A percentile compares a stretch with the other conserved stretches of the same genome.
Conservation (phyloP, 2,113 vertebrate species). For the Pycnonotus jocosus region DNA sequence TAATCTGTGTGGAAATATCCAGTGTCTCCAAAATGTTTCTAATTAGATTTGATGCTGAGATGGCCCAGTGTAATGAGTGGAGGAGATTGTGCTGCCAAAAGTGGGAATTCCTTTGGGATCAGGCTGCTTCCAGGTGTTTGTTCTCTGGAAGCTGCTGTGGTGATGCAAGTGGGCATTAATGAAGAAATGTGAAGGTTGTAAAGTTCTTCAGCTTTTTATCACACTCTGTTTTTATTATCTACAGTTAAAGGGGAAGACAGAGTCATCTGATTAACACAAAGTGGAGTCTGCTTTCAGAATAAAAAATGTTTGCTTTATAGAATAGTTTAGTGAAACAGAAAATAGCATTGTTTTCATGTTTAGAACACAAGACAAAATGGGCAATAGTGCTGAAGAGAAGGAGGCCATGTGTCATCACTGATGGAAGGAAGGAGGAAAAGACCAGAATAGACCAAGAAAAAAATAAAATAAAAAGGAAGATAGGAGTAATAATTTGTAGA, state of each 20-base stretch:
- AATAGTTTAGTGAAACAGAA: not conserved
- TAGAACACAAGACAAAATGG: not conserved
- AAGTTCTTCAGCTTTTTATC: not conserved
- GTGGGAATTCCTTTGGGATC: not conserved
- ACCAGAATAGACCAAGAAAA: not conserved
- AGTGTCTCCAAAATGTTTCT: not conserved
- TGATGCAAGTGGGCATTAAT: not conserved
- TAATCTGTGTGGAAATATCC: constrained; percentile 6
- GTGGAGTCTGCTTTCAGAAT: not conserved
- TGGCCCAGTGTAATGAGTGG: not conserved
- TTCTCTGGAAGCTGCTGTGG: not conserved
- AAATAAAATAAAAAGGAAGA: not conserved
- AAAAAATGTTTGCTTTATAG: not conserved
- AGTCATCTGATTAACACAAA: not conserved
- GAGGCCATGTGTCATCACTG: not conserved
- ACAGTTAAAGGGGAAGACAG: not conserved
- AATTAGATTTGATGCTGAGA: not conserved
- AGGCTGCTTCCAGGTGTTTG: not conserved
- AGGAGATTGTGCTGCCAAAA: not conserved
- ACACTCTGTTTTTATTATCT: not conserved
- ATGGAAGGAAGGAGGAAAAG: not conserved
- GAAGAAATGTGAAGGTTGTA: not conserved
- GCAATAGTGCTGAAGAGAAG: not conserved
- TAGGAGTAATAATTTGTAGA: not conserved
- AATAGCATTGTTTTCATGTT: not conserved